These are phyloP conservation scores for Paramormyrops hopkinsi DNA, from an alignment of 2,797 vertebrate species.

Conservation along the genomic window DNA sequence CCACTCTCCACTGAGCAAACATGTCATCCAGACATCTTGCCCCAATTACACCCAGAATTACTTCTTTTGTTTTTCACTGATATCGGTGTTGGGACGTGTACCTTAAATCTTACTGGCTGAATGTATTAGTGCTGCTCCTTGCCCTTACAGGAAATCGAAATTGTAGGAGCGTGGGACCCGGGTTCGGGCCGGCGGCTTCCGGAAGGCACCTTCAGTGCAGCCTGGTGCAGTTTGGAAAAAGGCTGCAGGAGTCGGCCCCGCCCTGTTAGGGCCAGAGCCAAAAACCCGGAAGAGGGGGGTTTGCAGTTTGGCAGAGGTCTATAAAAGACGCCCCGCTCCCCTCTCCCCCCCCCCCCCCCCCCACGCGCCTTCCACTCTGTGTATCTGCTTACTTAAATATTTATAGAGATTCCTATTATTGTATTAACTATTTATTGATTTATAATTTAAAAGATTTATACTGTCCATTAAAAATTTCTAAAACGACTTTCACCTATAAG, in stretches of 20 bases:
- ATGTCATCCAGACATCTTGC: background rate
- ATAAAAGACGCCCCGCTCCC: background rate
- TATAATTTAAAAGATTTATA: conserved; percentile 98
- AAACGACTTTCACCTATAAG: conserved; percentile 62
- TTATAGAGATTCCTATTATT: conserved; percentile 86
- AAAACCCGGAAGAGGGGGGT: background rate
- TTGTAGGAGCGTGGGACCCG: background rate
- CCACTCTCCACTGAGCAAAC: background rate
- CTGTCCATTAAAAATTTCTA: conserved; percentile 66
- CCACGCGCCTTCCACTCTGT: conserved; percentile 34
- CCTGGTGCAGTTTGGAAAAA: background rate
- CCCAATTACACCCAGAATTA: background rate
- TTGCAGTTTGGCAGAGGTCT: background rate
- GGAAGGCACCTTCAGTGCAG: background rate
- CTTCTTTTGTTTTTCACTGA: background rate
- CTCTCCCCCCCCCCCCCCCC: background rate
- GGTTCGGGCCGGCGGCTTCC: background rate
- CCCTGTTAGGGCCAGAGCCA: background rate
- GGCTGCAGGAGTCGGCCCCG: background rate
- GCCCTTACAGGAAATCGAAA: background rate
- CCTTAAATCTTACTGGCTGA: background rate
- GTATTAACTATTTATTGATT: conserved; percentile 99
- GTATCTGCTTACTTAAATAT: conserved; percentile 78
- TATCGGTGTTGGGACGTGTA: background rate
- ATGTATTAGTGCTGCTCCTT: background rate